Conservation (phyloP, 92 coral and sea anemone species). For the Bergia puertoricense region DNA sequence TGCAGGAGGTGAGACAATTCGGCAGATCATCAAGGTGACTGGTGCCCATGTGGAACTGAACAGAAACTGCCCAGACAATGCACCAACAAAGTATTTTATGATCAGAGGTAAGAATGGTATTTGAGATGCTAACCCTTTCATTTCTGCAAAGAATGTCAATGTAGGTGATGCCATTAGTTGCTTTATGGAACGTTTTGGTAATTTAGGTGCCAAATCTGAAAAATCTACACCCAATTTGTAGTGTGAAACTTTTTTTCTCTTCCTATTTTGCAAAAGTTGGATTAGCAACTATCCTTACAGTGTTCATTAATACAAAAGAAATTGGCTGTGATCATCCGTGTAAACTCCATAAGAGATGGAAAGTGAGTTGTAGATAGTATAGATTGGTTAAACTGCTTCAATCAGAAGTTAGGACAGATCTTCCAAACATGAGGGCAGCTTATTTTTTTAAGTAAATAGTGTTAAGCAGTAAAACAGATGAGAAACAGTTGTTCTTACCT, state of each 20-base stretch:
- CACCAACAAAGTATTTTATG: conserved; percentile 85
- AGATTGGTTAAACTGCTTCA: not conserved
- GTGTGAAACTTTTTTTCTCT: too few species aligned
- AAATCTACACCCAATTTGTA: too few species aligned
- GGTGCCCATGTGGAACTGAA: conserved; percentile 98
- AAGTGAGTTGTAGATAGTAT: not conserved
- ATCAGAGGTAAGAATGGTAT: conserved; percentile 71
- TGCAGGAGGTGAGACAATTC: conserved; percentile 93
- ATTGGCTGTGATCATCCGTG: too few species aligned
- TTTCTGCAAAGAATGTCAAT: too few species aligned
- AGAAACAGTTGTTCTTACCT: not conserved
- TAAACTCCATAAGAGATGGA: too few species aligned
- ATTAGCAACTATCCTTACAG: too few species aligned
- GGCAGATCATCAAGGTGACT: conserved; percentile 79
- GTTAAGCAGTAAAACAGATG: not conserved
- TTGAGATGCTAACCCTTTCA: too few species aligned
- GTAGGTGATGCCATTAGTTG: not conserved
- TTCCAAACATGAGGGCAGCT: not conserved
- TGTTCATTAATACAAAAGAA: too few species aligned
- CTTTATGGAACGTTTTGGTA: too few species aligned
- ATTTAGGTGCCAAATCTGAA: too few species aligned
- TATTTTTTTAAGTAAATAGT: not conserved
- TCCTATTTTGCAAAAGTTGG: too few species aligned
- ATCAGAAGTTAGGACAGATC: not conserved
- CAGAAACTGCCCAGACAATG: conserved; percentile 87